Percentiles rank a stretch among this genome's conserved stretches.
These are phyloP conservation scores for Perca schrenkii DNA, from an alignment of 2,113 vertebrate species.

Conservation along the genomic window DNA sequence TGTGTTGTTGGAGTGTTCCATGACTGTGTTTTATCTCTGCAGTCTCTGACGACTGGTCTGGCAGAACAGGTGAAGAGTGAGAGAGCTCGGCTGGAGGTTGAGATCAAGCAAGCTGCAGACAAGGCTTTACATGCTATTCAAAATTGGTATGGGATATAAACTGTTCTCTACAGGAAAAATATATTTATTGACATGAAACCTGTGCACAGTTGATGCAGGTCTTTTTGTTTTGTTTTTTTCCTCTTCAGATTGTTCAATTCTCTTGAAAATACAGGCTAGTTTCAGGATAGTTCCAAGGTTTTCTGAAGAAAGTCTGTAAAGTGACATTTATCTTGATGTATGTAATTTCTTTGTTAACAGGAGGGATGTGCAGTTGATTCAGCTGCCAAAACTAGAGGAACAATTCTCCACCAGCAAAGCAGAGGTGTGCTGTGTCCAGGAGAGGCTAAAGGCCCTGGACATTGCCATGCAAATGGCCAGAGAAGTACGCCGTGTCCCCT, in stretches of 20 bases:
- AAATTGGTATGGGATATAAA: conserved; percentile 70
- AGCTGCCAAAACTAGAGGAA: conserved; percentile 75
- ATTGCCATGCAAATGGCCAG: conserved; percentile 86
- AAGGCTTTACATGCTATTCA: conserved; percentile 54
- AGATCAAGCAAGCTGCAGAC: conserved; percentile 66
- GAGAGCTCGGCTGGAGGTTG: conserved; percentile 59
- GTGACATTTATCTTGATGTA: background rate
- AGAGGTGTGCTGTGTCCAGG: conserved; percentile 77
- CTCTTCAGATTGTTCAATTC: background rate
- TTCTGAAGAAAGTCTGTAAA: background rate
- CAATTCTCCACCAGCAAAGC: conserved; percentile 71
- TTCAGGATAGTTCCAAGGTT: background rate
- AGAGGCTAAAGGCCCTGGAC: conserved; percentile 81
- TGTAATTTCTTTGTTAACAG: conserved; percentile 67
- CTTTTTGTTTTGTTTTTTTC: background rate
- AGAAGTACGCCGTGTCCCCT: conserved; percentile 80
- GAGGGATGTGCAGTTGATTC: conserved; percentile 78
- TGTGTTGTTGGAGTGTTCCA: background rate
- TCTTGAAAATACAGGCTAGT: background rate
- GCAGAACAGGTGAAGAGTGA: conserved; percentile 63
- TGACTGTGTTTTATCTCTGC: background rate
- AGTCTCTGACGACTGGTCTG: conserved; percentile 69
- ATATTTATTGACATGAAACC: background rate
- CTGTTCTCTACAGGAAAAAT: background rate
- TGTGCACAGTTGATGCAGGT: background rate